These are phyloP conservation scores for Tyrannus savana DNA, from an alignment of 2,113 vertebrate species.

Conservation along the genomic window DNA sequence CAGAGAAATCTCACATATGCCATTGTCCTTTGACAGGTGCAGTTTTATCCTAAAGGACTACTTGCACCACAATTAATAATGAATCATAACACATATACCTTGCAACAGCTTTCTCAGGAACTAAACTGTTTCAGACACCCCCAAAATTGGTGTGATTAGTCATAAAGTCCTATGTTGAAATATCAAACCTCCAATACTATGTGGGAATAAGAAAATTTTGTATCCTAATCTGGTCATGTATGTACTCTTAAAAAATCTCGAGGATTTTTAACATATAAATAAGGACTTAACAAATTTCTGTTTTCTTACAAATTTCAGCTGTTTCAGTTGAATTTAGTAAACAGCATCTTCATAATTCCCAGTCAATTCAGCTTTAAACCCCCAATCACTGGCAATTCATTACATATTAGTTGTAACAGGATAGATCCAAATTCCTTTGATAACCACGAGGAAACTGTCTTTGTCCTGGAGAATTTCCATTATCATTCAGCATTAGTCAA, in stretches of 20 bases:
- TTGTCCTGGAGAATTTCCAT: constrained; percentile 33
- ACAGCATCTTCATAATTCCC: neutral
- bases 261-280: neutral
- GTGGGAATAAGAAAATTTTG: neutral
- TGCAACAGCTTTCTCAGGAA: neutral
- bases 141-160: neutral
- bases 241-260: neutral
- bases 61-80: neutral
- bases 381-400: neutral
- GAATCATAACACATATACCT: neutral
- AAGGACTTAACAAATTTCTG: neutral
- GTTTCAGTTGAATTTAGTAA: neutral
- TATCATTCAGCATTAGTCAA: constrained; percentile 38
- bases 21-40: neutral
- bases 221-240: neutral
- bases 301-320: neutral
- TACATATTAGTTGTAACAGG: constrained; percentile 1
- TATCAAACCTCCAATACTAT: neutral
- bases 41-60: neutral
- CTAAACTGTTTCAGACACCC: neutral
- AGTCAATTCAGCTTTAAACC: neutral
- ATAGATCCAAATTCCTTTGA: constrained; percentile 45
- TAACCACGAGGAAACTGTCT: neutral
- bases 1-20: neutral
- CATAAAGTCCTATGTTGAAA: neutral